Evolutionary conservation across 2,888 invertebrate species (phyloP), one percentile per base, ranked within the genome.

Genomic region (Atethmia centrago): DNA sequence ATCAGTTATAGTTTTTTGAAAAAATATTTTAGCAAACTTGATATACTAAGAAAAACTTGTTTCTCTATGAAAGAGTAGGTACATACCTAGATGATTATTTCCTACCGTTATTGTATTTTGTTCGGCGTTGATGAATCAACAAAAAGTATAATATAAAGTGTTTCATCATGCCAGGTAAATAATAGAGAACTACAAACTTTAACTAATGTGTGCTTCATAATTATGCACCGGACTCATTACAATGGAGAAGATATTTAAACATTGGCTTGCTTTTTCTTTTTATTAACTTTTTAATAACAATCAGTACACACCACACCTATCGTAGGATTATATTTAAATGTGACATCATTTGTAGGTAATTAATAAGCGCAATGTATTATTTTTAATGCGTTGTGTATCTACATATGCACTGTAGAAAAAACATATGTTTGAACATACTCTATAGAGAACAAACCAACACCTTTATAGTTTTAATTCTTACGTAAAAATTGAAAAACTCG

Each of bases 281-380:
- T 36, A 36, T 36, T 36, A 36, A 36, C 36, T 73, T 80, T 67
- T 61, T 71, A 83, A 68, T 49, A 80, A 63, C 66, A 75, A 72
- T 79, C 42, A 59, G 45, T 79, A 31, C 77, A 72, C 83, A 82
- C 82, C 85, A 80, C 25, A 42, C 31, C 19, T 64, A 87, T 85
- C 68, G 81, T 79, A 79, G 75, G 80, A 86, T 83, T 78, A 82
- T 83, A 83, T 80, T 81, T 77, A 84, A 77, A 73, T 78, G 79
- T 89, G 88, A 88, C 88, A 86, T 87, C 89, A 88, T 80, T 81
- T 61, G 69, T 62, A 76, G 58, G 63, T 71, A 74, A 79, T 79
- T 74, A 72, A 79, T 70, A 67, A 67, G 21, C 64, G 53, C 76
- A 85, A 62, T 42, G 19, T 72, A 63, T 58, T 64, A 58, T 77